Evolutionary conservation across 2,797 vertebrate species (phyloP).

Genomic region (Danio aesculapii): DNA sequence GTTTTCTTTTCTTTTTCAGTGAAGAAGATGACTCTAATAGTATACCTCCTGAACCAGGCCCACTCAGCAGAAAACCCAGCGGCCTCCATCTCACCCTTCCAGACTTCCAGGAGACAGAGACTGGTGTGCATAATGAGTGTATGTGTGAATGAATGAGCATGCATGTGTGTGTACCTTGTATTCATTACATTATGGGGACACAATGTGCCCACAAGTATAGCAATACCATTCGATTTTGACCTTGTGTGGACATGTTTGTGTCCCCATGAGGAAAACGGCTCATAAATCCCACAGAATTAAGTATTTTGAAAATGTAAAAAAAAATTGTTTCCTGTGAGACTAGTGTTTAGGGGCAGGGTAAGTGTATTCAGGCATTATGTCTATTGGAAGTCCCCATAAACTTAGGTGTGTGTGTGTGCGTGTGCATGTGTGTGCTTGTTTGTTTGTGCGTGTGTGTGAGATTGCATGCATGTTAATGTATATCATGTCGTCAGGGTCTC

Average conservation of each 20-base stretch:
- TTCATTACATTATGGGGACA: too few species aligned
- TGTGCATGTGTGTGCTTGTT: neutral
- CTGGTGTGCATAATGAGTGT: conserved; percentile 77
- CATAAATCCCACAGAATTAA: too few species aligned
- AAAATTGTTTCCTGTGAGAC: too few species aligned
- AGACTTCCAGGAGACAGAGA: conserved; percentile 89
- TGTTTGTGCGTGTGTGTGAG: neutral
- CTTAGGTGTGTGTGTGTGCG: too few species aligned
- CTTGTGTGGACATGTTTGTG: too few species aligned
- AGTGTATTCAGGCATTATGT: too few species aligned
- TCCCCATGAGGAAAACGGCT: too few species aligned
- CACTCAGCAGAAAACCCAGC: conserved; percentile 82
- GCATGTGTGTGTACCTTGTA: neutral
- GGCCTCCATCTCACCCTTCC: conserved; percentile 88
- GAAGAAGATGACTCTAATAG: conserved; percentile 91
- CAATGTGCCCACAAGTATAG: too few species aligned
- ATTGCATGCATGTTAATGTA: conserved; percentile 13
- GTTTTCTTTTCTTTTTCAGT: conserved; percentile 76
- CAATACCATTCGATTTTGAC: too few species aligned
- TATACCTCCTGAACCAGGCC: conserved; percentile 78
- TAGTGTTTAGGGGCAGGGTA: too few species aligned
- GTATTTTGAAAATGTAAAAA: too few species aligned
- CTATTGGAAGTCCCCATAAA: too few species aligned
- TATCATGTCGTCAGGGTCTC: conserved; percentile 81
- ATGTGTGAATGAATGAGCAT: neutral